These are phyloP conservation scores for Camelus bactrianus DNA, from an alignment of 2,113 vertebrate species.

Conservation along the genomic window DNA sequence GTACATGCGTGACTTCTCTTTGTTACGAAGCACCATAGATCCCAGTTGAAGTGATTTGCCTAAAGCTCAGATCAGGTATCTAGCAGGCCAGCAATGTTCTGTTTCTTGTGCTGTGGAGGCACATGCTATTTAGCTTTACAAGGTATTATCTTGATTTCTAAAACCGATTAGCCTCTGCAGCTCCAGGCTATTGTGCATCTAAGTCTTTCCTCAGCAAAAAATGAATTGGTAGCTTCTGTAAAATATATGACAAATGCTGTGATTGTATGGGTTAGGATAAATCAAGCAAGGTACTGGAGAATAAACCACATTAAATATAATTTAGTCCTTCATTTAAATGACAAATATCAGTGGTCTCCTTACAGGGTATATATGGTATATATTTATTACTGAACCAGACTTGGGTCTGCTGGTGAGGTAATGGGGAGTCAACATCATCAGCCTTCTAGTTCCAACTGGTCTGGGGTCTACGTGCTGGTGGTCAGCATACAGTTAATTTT, in stretches of 20 bases:
- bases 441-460: neutral
- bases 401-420: neutral
- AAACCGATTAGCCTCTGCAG: slow-evolving; percentile 41
- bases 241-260: slow-evolving; percentile 14
- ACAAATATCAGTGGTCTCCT: slow-evolving; percentile 3
- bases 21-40: neutral
- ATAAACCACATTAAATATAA: slow-evolving; percentile 20
- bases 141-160: slow-evolving; percentile 40
- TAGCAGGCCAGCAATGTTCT: neutral
- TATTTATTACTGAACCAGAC: neutral
- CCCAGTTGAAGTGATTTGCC: neutral
- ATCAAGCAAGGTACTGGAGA: neutral
- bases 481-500: neutral
- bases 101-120: neutral
- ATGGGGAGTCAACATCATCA: neutral
- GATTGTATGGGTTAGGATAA: neutral
- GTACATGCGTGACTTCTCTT: slow-evolving; percentile 9
- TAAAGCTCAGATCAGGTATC: neutral
- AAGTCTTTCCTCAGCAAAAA: slow-evolving; percentile 30
- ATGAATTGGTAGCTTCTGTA: slow-evolving; percentile 38
- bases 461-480: neutral
- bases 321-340: neutral
- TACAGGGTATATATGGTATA: neutral
- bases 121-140: neutral
- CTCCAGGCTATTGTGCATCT: neutral